A percentile compares a stretch with the other conserved stretches of the same genome.
Evolutionary conservation across 2,113 vertebrate species (phyloP).

Genomic region (Crocuta crocuta): DNA sequence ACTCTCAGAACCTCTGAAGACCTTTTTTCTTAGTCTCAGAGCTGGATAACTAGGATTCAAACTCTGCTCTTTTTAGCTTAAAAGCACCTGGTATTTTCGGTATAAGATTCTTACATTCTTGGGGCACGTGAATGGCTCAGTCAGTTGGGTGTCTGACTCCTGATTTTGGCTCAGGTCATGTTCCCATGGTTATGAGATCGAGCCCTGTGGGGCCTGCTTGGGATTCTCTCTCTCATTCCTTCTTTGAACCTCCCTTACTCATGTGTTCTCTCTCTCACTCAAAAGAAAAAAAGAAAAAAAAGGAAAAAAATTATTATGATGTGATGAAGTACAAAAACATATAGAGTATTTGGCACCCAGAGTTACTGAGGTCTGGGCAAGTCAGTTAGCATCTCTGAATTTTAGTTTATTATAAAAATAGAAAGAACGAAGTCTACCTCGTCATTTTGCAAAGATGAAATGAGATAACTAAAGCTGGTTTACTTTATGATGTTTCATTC

Average conservation of each 20-base stretch:
- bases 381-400: neutral
- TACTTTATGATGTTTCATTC: neutral
- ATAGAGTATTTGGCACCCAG: neutral
- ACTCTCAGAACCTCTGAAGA: neutral
- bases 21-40: neutral
- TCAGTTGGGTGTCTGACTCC: too few species aligned
- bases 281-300: too few species aligned
- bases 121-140: too few species aligned
- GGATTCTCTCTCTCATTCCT: too few species aligned
- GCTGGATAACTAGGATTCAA: neutral
- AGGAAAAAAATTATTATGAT: neutral
- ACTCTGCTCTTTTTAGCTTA: neutral
- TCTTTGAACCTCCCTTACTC: too few species aligned
- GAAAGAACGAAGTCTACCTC: neutral
- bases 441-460: neutral
- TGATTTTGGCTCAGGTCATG: too few species aligned
- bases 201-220: too few species aligned
- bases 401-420: conserved; percentile 40
- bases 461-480: neutral
- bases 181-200: too few species aligned
- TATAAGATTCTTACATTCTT: neutral
- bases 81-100: neutral
- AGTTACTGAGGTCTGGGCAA: neutral
- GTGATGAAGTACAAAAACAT: neutral
- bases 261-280: too few species aligned